Conservation (phyloP, 2,888 invertebrate genomes). For the Platerodrilus igneus region DNA sequence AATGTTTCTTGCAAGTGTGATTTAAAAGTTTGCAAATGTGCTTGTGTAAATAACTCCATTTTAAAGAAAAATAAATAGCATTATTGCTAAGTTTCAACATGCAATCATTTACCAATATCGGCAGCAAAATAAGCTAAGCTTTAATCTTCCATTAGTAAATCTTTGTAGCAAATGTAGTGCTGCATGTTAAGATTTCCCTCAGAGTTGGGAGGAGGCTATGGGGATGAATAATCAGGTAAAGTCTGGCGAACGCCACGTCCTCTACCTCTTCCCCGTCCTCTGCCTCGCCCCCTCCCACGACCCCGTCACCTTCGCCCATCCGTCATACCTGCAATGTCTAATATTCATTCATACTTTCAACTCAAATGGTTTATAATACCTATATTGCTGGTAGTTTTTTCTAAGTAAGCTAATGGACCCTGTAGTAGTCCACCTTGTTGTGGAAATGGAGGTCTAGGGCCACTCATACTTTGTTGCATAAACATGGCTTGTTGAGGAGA, state of each 20-base stretch:
- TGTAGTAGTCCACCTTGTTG: slow-evolving; percentile 60
- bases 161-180: slow-evolving; percentile 12
- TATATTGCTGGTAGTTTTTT: slow-evolving; percentile 89
- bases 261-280: slow-evolving; percentile 72
- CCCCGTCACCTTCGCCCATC: slow-evolving; percentile 83
- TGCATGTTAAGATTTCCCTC: slow-evolving; percentile 7
- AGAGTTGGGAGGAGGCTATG: slow-evolving; percentile 40
- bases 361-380: too few species aligned
- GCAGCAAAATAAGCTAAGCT: too few species aligned
- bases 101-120: too few species aligned
- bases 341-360: slow-evolving; percentile 5
- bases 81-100: too few species aligned
- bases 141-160: too few species aligned
- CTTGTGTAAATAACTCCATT: too few species aligned
- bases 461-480: slow-evolving; percentile 50
- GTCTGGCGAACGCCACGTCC: slow-evolving; percentile 66
- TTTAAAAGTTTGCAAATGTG: too few species aligned
- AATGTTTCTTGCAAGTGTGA: too few species aligned
- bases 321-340: slow-evolving; percentile 61
- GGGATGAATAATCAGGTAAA: slow-evolving; percentile 45
- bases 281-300: slow-evolving; percentile 76
- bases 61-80: too few species aligned
- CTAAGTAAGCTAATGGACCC: slow-evolving; percentile 80
- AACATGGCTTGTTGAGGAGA: slow-evolving; percentile 54
- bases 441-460: slow-evolving; percentile 50